These are phyloP conservation scores for Notocelia uddmanniana DNA, from an alignment of 2,888 invertebrate genomes.

Conservation along the genomic window DNA sequence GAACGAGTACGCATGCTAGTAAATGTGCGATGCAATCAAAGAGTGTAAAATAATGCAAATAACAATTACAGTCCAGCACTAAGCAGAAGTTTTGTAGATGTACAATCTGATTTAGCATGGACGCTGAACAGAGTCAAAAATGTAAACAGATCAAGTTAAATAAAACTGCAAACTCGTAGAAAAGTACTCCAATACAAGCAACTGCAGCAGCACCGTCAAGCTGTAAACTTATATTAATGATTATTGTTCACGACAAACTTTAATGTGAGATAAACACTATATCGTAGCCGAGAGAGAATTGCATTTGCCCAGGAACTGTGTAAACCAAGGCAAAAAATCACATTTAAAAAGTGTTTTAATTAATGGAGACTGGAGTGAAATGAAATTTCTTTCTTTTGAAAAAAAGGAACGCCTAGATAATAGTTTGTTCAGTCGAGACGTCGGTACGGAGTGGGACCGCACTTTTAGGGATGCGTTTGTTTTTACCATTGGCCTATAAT, in stretches of 20 bases:
- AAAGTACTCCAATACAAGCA: slow-evolving; percentile 18
- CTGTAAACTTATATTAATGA: slow-evolving; percentile 31
- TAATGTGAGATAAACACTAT: slow-evolving; percentile 39
- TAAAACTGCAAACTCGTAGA: slow-evolving; percentile 6
- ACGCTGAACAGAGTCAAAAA: neutral
- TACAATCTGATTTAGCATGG: neutral
- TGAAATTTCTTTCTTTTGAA: slow-evolving; percentile 63
- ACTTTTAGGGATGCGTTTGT: slow-evolving; percentile 22
- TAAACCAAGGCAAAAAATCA: slow-evolving; percentile 55
- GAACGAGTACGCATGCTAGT: no score
- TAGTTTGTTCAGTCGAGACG: slow-evolving; percentile 58
- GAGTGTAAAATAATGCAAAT: neutral
- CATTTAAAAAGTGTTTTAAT: slow-evolving; percentile 66
- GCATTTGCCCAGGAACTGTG: slow-evolving; percentile 38
- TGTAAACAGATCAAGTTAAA: slow-evolving; percentile 13
- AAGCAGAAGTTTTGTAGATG: neutral
- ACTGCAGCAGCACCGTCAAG: slow-evolving; percentile 6
- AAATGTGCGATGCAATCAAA: no score
- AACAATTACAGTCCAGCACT: neutral
- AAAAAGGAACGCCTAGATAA: slow-evolving; percentile 57
- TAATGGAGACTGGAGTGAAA: slow-evolving; percentile 61
- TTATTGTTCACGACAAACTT: slow-evolving; percentile 38
- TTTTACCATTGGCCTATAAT: neutral
- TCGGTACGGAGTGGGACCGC: slow-evolving; percentile 48
- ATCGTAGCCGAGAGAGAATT: slow-evolving; percentile 28